Base-by-base conservation (phyloP, 2,888 invertebrate genomes). In the Pandemis cinnamomeana region DNA sequence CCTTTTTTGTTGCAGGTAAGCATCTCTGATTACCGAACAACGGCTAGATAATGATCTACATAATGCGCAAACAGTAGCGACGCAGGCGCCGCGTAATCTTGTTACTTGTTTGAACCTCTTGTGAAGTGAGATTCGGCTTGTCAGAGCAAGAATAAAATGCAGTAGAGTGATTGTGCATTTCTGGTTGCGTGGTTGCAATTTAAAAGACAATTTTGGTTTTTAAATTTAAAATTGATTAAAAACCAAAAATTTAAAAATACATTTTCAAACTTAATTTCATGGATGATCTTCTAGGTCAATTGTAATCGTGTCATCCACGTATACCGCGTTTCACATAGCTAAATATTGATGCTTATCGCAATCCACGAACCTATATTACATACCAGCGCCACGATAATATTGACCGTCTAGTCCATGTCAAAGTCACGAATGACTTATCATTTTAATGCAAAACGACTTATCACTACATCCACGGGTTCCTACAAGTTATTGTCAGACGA, bases 91-190 rank as follows among this genome's bases (percentile, higher is more conserved):
- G 74, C 82, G 87, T 92, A 92, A 93, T 92, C 92, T 88, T 87
- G 82, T 93, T 91, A 92, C 83, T 55, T 55, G 20, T 86, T 82
- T 82, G 80, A 81, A 82, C 82, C 79, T 86, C 73, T 80, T 84
- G 86, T 88, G 87, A 91, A 90, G 90, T 77, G 86, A 91, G 89
- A 91, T 91, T 89, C 90, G 77, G 79, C 80, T 85, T 55, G 55
- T 58, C 11, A 27, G 11, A 27, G 4, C 8, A 58, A 55, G n/a
- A 20, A 55, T 20, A 15, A 55, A 55, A 20, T 7, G 55, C 55
- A 55, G 55, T 53, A 53, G 53, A 15, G 53, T 4, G 53, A 53
- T 15, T 13, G 6, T n/a, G 13, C 13, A n/a, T 7, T n/a, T 51
- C n/a, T 13, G n/a, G 1, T 51, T 15, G 15, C n/a, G 11, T 13